phyloP scores from a whole-genome alignment of 2,888 invertebrate genomes.

The Metalampra italica region DNA sequence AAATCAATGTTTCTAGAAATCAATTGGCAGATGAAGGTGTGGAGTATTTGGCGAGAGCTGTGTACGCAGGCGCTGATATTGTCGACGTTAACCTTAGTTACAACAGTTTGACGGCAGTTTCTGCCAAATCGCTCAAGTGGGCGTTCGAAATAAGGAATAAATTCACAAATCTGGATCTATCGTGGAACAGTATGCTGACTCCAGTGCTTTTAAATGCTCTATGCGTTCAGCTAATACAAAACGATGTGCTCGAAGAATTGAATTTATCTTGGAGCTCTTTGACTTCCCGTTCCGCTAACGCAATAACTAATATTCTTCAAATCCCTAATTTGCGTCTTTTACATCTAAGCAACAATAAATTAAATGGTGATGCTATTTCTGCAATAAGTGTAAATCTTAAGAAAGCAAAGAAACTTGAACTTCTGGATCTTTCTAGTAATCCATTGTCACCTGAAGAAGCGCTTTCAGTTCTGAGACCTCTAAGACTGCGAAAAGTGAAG shows the following conservation, averaged over 20 bases:
- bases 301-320: constrained; percentile 18
- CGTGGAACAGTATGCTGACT: constrained; percentile 36
- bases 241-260: constrained; percentile 22
- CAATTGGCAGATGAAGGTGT: constrained; percentile 26
- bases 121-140: constrained; percentile 24
- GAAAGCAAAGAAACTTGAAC: constrained; percentile 24
- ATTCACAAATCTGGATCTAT: constrained; percentile 37
- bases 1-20: constrained; percentile 27
- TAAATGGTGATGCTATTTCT: constrained; percentile 21
- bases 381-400: constrained; percentile 22
- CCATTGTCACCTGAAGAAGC: constrained; percentile 37
- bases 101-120: constrained; percentile 31
- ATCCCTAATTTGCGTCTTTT: constrained; percentile 19
- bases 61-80: constrained; percentile 22
- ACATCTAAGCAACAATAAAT: constrained; percentile 29
- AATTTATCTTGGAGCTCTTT: constrained; percentile 36
- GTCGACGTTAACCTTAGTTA: constrained; percentile 30
- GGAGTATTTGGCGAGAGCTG: constrained; percentile 23
- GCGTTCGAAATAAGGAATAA: constrained; percentile 32
- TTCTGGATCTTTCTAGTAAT: constrained; percentile 43
- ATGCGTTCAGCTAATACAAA: constrained; percentile 17
- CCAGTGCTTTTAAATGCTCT: constrained; percentile 10
- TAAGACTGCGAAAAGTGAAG: constrained; percentile 26
- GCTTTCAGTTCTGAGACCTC: constrained; percentile 21
- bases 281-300: constrained; percentile 22